phyloP scores from a whole-genome alignment of 2,888 invertebrate species.

The Horisme vitalbata region DNA sequence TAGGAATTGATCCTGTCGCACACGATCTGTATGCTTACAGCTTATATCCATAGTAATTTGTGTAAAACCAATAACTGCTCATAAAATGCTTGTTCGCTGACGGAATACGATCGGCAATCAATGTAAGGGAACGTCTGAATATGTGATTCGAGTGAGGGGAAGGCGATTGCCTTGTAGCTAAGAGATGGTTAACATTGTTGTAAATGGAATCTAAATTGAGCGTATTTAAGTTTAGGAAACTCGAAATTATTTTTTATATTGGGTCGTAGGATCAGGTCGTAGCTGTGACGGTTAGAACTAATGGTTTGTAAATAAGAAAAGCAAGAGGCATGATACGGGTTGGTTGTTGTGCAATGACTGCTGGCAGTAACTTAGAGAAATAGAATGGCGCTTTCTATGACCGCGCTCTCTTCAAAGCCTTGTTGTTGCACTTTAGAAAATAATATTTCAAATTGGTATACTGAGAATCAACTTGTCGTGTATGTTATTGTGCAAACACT shows the following conservation, averaged over 20 bases:
- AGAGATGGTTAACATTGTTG: slow-evolving; percentile 52
- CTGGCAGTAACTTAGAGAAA: slow-evolving; percentile 17
- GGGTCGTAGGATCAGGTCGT: slow-evolving; percentile 58
- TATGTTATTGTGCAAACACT: slow-evolving; percentile 52
- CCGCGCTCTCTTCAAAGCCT: slow-evolving; percentile 12
- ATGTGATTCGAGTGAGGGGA: slow-evolving; percentile 26
- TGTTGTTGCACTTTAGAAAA: slow-evolving; percentile 23
- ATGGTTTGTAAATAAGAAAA: slow-evolving; percentile 75
- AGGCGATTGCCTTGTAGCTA: slow-evolving; percentile 48
- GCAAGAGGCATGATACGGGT: slow-evolving; percentile 49
- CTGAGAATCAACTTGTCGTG: slow-evolving; percentile 29
- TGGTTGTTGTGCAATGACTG: slow-evolving; percentile 23
- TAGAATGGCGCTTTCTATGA: slow-evolving; percentile 16
- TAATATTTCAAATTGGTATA: slow-evolving; percentile 26
- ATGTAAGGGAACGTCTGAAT: slow-evolving; percentile 28
- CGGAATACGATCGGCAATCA: slow-evolving; percentile 26
- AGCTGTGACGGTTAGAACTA: slow-evolving; percentile 57
- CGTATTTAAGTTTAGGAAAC: slow-evolving; percentile 64
- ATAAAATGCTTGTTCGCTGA: slow-evolving; percentile 17
- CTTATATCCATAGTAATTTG: slow-evolving; percentile 15
- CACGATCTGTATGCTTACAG: slow-evolving; percentile 44
- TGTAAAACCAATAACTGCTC: slow-evolving; percentile 14
- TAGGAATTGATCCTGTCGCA: slow-evolving; percentile 62
- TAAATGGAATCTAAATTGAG: slow-evolving; percentile 53
- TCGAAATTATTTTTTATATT: slow-evolving; percentile 60